These are phyloP conservation scores for Bergia sp. DNA, from an alignment of 92 coral and sea anemone species.

Conservation along the genomic window DNA sequence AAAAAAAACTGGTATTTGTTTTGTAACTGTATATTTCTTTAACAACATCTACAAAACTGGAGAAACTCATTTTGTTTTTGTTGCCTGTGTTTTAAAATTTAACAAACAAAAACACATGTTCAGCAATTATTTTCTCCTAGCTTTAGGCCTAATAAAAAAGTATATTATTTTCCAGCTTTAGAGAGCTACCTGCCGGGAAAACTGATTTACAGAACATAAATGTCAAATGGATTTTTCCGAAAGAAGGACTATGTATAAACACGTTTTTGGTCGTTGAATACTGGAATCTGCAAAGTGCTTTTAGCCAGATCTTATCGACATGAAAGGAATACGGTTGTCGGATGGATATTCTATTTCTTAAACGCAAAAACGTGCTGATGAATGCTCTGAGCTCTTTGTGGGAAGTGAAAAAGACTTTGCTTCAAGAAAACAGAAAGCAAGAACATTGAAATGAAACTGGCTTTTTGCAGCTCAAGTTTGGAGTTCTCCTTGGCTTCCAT, in stretches of 20 bases:
- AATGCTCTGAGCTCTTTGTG: neutral
- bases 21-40: conserved; percentile 22
- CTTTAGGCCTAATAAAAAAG: neutral
- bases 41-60: conserved; percentile 4
- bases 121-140: neutral
- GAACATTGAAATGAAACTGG: too few species aligned
- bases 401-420: neutral
- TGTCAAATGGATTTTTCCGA: neutral
- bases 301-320: conserved; percentile 39
- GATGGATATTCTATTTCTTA: conserved; percentile 3
- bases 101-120: conserved; percentile 9
- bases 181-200: neutral
- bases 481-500: neutral
- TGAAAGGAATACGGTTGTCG: conserved; percentile 39
- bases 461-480: neutral
- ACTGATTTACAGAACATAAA: neutral
- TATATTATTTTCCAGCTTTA: neutral
- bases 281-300: conserved; percentile 12
- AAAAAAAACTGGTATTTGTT: neutral
- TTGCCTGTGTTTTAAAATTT: neutral
- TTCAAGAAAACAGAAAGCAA: neutral
- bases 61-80: neutral
- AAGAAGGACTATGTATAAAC: neutral
- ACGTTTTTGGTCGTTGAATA: neutral
- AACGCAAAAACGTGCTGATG: conserved; percentile 18